Evolutionary conservation across 2,113 vertebrate genomes (phyloP).

Genomic region (Edolisoma coerulescens): DNA sequence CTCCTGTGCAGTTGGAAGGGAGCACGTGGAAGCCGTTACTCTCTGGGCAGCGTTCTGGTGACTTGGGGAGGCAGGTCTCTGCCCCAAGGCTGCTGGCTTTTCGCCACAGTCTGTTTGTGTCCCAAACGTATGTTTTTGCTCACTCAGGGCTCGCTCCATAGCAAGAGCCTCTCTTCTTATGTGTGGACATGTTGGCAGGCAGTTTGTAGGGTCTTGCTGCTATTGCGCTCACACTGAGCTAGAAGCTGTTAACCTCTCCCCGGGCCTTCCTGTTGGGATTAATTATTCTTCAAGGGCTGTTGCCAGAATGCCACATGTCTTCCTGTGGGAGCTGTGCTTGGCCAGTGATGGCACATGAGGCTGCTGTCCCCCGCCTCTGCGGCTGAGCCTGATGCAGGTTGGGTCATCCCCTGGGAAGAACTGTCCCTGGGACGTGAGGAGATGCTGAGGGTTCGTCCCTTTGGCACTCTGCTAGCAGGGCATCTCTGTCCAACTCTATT

Average conservation of each 20-base stretch:
- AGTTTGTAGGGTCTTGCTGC: neutral
- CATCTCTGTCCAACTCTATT: neutral
- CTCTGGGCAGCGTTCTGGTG: neutral
- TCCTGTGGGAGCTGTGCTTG: neutral
- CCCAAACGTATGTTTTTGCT: neutral
- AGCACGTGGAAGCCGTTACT: accelerated
- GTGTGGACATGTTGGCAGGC: neutral
- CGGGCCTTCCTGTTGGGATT: conserved; percentile 37
- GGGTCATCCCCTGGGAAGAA: neutral
- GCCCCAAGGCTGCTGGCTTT: neutral
- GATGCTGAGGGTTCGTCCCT: neutral
- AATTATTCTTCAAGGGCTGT: conserved; percentile 14
- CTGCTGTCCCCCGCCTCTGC: neutral
- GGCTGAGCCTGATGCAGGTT: neutral
- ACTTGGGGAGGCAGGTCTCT: neutral
- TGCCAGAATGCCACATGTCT: conserved; percentile 23
- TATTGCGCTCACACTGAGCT: neutral
- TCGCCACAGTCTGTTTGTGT: neutral
- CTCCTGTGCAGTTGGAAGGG: neutral
- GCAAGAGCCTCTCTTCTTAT: neutral
- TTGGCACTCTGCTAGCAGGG: neutral
- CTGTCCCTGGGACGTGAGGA: neutral
- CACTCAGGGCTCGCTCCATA: neutral
- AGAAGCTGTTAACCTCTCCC: conserved; percentile 33
- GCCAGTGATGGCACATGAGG: neutral